Conservation (phyloP, 2,113 vertebrate species). For the Nestor notabilis region DNA sequence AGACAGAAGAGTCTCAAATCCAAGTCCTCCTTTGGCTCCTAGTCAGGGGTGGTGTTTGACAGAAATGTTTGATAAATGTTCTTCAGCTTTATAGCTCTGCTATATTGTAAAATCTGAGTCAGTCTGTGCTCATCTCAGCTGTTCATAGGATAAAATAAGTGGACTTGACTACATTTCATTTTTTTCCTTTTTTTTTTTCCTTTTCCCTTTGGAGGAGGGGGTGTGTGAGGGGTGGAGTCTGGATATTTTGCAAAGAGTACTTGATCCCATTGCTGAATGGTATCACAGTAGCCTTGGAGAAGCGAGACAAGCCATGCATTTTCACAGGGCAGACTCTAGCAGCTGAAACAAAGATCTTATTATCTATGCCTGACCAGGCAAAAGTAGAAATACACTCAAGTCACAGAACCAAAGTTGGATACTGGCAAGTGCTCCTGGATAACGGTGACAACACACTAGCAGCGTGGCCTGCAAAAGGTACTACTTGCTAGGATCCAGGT, state of each 20-base stretch:
- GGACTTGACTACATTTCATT: not conserved
- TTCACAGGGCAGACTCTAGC: not conserved
- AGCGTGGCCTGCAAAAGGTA: not conserved
- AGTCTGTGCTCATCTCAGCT: not conserved
- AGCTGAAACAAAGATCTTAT: constrained; percentile 11
- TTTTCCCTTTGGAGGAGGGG: fast-evolving
- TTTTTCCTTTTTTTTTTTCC: fast-evolving
- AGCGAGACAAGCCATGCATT: not conserved
- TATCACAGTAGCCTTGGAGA: not conserved
- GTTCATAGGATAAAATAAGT: not conserved
- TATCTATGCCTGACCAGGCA: not conserved
- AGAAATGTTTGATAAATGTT: not conserved
- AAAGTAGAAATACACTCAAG: constrained; percentile 1
- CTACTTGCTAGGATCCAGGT: not conserved
- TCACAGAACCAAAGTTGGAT: not conserved
- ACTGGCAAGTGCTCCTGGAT: not conserved
- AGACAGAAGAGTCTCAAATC: constrained; percentile 20
- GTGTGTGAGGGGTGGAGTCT: fast-evolving
- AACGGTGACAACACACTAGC: not conserved
- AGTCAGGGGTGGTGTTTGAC: not conserved
- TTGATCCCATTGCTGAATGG: not conserved
- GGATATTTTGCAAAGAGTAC: not conserved
- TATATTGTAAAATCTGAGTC: not conserved
- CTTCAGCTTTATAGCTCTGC: not conserved
- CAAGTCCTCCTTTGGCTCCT: constrained; percentile 18